Base-by-base conservation (phyloP, 2,888 invertebrate genomes). In the Campaea margaritaria region DNA sequence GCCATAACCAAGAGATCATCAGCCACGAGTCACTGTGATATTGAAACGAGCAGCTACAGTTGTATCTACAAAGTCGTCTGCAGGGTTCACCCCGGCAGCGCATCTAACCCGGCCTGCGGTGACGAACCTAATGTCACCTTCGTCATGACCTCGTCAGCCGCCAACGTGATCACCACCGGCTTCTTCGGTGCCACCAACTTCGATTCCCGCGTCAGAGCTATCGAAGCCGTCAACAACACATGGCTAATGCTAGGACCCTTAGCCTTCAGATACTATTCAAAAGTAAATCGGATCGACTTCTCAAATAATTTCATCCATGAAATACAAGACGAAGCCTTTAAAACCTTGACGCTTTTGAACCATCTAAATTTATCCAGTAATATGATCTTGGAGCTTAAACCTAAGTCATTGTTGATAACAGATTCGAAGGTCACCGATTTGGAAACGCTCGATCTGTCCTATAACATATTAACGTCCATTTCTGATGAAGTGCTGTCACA, bases 141-240 rank as follows among this genome's bases (percentile, higher is more conserved):
- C 56, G 45, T 77, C 51, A 78, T 91, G 4, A 67, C 60, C 0
- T 62, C 73, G 9, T 82, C 87, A 0, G 52, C n/a, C 0, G 8
- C 57, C 0, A 65, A 69, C 0, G 62, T 58, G 0, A 65, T 91
- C 0, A 78, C 76, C 0, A 58, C 78, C 0, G 76, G 77, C 0
- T 88, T 83, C 67, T 91, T 91, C 46, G 79, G 85, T 2, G 57
- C 85, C 3, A 91, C 91, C 0, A 91, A 91, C 64, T 91, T 91
- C 15, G 91, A 91, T 58, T 69, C 76, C 0, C 74, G 83, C 58
- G 88, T 91, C n/a, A 78, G 82, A 38, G 67, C 59, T 51, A 74
- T 91, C 10, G 72, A 64, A 57, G 85, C 78, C 0, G 14, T 49
- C 1, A 56, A 66, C 27, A 89, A 86, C 60, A 55, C 49, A 1